A percentile compares a stretch with the other conserved stretches of the same genome.
Evolutionary conservation across 2,888 invertebrate genomes (phyloP).

Genomic region (Platypus cylindrus): DNA sequence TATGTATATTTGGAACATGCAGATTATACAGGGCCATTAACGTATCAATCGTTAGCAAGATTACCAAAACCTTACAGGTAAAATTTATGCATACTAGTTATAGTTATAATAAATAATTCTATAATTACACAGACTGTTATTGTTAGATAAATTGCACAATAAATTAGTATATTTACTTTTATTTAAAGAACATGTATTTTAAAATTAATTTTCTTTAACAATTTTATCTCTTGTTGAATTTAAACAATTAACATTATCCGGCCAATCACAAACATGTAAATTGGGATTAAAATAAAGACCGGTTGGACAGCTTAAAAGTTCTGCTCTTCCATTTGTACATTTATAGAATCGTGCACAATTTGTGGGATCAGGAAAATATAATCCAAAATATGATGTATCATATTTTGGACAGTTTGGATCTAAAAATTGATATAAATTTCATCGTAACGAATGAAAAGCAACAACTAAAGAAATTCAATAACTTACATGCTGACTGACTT

Average conservation of each 20-base stretch:
- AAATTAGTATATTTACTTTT: too few species aligned
- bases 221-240: too few species aligned
- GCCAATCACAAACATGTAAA: constrained; percentile 1
- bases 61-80: constrained; percentile 71
- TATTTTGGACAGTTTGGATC: neutral
- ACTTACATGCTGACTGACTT: too few species aligned
- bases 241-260: neutral
- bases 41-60: constrained; percentile 73
- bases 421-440: neutral
- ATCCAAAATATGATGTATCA: neutral
- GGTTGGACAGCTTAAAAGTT: neutral
- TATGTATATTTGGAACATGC: constrained; percentile 58
- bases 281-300: neutral
- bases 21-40: constrained; percentile 74
- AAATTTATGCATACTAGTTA: constrained; percentile 6
- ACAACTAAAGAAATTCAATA: too few species aligned
- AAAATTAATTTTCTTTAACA: too few species aligned
- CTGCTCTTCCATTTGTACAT: neutral
- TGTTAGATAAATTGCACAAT: too few species aligned
- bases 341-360: constrained; percentile 2
- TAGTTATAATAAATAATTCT: too few species aligned
- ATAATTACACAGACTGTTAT: too few species aligned
- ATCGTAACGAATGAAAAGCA: too few species aligned
- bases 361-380: neutral
- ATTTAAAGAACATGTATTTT: too few species aligned